phyloP scores from a whole-genome alignment of 2,797 vertebrate genomes.

The Schizothorax lantsangensis region DNA sequence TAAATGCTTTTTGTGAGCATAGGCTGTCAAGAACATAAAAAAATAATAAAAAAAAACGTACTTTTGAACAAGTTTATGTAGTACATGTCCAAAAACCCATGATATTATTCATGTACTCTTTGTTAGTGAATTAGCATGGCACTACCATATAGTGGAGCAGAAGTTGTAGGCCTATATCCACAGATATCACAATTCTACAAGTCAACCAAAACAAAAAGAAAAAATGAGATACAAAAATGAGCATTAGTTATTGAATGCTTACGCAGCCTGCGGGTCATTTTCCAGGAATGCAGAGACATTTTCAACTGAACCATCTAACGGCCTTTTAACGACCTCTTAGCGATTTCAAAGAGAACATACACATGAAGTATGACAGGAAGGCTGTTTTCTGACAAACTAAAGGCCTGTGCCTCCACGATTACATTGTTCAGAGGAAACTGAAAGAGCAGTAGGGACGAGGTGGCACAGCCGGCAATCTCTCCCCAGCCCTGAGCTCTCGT shows the following conservation, averaged over 20 bases:
- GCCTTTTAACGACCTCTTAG: conserved; percentile 39
- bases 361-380: conserved; percentile 33
- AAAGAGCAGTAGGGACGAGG: conserved; percentile 1
- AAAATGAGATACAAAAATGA: conserved; percentile 21
- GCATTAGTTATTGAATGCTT: conserved; percentile 2
- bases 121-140: background rate
- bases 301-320: conserved; percentile 2
- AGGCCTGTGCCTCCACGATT: conserved; percentile 36
- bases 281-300: background rate
- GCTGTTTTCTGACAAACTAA: conserved; percentile 42
- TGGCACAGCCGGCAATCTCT: conserved; percentile 30
- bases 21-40: background rate
- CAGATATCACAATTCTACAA: background rate
- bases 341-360: conserved; percentile 42
- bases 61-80: background rate
- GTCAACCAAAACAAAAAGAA: background rate
- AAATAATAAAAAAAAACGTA: background rate
- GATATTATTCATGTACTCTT: background rate
- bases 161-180: background rate
- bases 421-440: conserved; percentile 35
- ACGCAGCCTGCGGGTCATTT: conserved; percentile 6
- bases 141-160: background rate
- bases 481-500: conserved; percentile 3
- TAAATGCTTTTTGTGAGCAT: background rate
- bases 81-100: background rate